These are phyloP conservation scores for Ailurus styani DNA, from an alignment of 2,113 vertebrate genomes.

Conservation along the genomic window DNA sequence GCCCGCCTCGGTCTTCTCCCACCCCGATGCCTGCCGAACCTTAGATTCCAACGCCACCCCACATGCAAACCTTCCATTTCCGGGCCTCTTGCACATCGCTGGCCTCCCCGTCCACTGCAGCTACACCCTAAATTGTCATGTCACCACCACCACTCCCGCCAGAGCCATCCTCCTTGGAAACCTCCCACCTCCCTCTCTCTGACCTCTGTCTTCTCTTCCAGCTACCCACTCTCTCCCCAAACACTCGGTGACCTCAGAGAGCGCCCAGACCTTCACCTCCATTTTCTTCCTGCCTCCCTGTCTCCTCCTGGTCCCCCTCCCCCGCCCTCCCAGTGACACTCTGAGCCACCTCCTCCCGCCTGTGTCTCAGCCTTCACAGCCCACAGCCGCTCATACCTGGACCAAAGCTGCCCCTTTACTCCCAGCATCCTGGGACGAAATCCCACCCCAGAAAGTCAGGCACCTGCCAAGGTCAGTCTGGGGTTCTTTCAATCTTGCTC, in stretches of 20 bases:
- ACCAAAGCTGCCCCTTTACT: background rate
- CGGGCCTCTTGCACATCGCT: no score
- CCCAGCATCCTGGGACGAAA: background rate
- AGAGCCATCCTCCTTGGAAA: background rate
- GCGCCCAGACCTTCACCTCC: background rate
- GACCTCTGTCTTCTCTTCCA: background rate
- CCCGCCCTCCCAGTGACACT: background rate
- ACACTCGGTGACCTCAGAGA: background rate
- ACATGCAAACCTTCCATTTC: background rate
- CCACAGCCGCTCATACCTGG: background rate
- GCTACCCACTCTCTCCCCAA: background rate
- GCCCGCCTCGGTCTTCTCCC: background rate
- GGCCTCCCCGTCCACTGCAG: background rate
- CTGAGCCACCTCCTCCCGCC: background rate
- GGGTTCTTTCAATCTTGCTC: background rate
- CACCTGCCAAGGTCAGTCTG: background rate
- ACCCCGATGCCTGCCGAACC: background rate
- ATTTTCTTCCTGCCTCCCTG: background rate
- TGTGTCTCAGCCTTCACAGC: background rate
- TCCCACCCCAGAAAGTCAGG: background rate
- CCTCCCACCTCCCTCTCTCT: background rate
- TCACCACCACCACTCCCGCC: background rate
- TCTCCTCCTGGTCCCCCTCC: background rate
- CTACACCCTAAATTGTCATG: background rate
- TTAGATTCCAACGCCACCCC: background rate